Base-by-base conservation (phyloP, 2,113 vertebrate genomes). In the Mionectes macconnelli region DNA sequence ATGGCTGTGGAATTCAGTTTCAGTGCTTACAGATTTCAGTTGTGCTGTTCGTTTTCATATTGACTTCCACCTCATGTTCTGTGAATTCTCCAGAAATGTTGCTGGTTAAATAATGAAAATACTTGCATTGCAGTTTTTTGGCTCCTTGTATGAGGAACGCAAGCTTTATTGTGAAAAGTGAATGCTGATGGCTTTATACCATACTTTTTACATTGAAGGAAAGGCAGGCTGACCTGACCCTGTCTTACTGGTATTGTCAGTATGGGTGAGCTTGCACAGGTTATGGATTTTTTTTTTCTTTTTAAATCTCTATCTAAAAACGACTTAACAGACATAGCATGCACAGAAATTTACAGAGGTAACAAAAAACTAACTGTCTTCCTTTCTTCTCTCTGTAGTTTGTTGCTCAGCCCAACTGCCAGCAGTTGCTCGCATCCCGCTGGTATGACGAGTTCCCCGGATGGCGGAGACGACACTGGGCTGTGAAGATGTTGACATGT, bases 381-480 rank as follows among this genome's bases (percentile, higher is more conserved):
- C 84, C 70, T 93, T 93, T 94, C 95, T 95, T 97, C 88, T 89
- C 24, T 84, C 44, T 76, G 14, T 84, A 99, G 99, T 99, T 99
- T 96, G 99, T 99, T 73, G 99, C 99, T 79, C 99, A 99, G 97
- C 99, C 99, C 60, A 99, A 99, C 91, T 99, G 99, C 97, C 99
- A 99, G 95, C 99, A 99, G 96, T 98, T 99, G 94, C 98, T 99
- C 10, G 99, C 99, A 1, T 99, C 99, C 40, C 99, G 99, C 68
- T 99, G 99, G 99, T 99, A 99, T 1, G 99, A 99, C 6, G 98
- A 99, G 96, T 99, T 99, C 86, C 99, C 99, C 0, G 99, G 99
- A 91, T 99, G 99, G 99, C 98, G 99, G 93, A 98, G 99, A 89
- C 98, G 99, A 89, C 99, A 99, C 97, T 99, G 99, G 99, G 99